These are phyloP conservation scores for Pristiophorus japonicus DNA, from an alignment of 2,113 vertebrate genomes.

Conservation along the genomic window DNA sequence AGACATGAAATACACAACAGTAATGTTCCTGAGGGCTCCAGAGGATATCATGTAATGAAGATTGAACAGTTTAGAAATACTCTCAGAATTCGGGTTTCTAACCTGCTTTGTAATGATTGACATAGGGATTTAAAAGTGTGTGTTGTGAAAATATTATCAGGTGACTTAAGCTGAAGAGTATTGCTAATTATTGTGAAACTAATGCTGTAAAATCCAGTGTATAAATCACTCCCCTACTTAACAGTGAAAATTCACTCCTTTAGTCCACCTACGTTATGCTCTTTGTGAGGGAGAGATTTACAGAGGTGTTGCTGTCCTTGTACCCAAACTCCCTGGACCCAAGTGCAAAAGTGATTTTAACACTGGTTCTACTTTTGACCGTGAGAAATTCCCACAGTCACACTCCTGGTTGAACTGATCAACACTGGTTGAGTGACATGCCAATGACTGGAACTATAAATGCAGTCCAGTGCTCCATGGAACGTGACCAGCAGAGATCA, in stretches of 20 bases:
- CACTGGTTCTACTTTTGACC: neutral
- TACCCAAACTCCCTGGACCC: neutral
- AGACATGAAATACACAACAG: neutral
- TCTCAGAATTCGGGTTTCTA: neutral
- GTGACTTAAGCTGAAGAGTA: neutral
- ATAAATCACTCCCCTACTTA: neutral
- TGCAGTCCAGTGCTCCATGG: neutral
- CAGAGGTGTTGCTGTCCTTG: neutral
- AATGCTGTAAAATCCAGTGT: neutral
- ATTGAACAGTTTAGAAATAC: neutral
- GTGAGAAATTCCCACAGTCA: neutral
- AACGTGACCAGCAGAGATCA: neutral
- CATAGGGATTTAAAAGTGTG: neutral
- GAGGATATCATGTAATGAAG: neutral
- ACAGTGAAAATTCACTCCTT: neutral
- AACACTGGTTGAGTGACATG: neutral
- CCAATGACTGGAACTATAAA: neutral
- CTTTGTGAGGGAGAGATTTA: neutral
- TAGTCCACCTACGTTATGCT: neutral
- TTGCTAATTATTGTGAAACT: neutral
- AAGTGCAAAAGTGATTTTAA: neutral
- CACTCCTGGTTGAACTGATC: neutral
- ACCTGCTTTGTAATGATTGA: neutral
- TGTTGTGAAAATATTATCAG: neutral
- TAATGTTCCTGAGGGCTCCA: neutral